Base-by-base conservation (phyloP, 2,888 invertebrate genomes). In the Ichneumoninae sp. region DNA sequence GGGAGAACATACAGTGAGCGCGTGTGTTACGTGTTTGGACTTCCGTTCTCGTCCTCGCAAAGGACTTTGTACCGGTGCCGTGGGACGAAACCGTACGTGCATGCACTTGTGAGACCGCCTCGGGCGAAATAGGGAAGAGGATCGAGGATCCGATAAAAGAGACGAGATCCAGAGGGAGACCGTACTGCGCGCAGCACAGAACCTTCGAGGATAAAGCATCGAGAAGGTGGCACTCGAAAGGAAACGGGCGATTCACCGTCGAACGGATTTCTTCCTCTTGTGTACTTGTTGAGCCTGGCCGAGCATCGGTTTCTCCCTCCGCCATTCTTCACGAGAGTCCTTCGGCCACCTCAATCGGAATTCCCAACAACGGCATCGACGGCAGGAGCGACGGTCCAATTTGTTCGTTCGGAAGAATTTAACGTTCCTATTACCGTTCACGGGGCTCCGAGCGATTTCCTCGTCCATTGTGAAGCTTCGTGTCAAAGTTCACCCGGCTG, bases 211-310 rank as follows among this genome's bases (percentile, higher is more conserved):
- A 79, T 63, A 79, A 82, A 85, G 82, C 79, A 70, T 82, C 71
- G 30, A 36, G 71, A 52, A 68, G 81, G 78, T 66, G 57, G 81
- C 47, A 47, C 66, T 65, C 57, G 66, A 82, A 22, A 60, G 71
- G 71, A 87, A 83, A 87, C 78, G 81, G 86, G 82, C 73, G 75
- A 83, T 70, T 85, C 83, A 69, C 47, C 57, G 76, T 83, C 70
- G 69, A 70, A 65, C 44, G 71, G 65, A 71, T 82, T 71, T 63
- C 30, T 63, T 66, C 66, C 66, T 66, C 88, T 88, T 89, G 88
- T 90, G 87, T 90, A 91, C 91, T 92, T 91, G 90, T 91, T 92
- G 90, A 92, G 88, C 90, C 87, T 83, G 66, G 75, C 50, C 78
- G 78, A 71, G 66, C 70, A 73, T 85, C 82, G 82, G 57, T 82